Conservation (phyloP, 1,140 invertebrate species). For the Theocolax elegans region DNA sequence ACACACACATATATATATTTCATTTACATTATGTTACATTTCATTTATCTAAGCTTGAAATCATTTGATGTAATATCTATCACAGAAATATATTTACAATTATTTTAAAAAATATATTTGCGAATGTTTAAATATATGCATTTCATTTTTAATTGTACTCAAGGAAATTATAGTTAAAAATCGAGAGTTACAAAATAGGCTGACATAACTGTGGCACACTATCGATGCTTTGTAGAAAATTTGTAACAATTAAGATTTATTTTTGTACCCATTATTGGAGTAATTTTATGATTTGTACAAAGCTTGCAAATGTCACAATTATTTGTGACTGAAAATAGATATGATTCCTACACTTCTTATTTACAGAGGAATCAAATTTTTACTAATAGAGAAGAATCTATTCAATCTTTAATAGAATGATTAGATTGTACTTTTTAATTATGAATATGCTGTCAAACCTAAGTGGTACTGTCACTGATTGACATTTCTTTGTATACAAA, state of each 20-base stretch:
- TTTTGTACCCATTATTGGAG: slow-evolving; percentile 6
- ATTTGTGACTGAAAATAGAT: slow-evolving; percentile 23
- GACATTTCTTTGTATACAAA: slow-evolving; percentile 13
- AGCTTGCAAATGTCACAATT: slow-evolving; percentile 12
- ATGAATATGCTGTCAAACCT: background rate
- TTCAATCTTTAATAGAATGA: background rate
- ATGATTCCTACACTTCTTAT: background rate
- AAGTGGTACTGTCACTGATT: no score
- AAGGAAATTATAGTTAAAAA: background rate
- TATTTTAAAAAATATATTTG: background rate
- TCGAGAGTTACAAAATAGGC: background rate
- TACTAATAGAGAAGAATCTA: background rate
- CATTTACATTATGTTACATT: slow-evolving; percentile 5
- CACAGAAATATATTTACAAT: slow-evolving; percentile 10
- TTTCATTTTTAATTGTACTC: background rate
- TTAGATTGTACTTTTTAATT: background rate
- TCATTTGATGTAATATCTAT: background rate
- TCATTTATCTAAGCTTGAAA: background rate
- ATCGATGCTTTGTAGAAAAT: slow-evolving; percentile 1
- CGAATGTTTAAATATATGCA: background rate
- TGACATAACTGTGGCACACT: background rate
- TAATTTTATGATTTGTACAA: slow-evolving; percentile 16
- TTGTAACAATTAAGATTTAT: background rate
- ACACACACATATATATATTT: slow-evolving; percentile 33
- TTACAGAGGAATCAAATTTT: slow-evolving; percentile 9